Conservation (phyloP, 2,797 vertebrate genomes). For the Enteromius anoplus region DNA sequence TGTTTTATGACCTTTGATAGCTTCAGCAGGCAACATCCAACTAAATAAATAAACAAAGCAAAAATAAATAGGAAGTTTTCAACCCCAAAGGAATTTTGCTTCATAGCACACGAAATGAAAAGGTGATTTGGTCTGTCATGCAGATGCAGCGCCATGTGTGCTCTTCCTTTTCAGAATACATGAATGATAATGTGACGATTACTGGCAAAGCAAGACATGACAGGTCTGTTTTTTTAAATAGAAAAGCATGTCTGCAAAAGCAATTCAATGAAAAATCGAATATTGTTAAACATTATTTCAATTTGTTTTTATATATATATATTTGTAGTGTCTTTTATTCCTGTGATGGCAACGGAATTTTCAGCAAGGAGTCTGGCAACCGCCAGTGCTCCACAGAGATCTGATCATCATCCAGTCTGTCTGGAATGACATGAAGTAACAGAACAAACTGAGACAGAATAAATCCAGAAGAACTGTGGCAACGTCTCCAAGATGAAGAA, state of each 20-base stretch:
- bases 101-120: background rate
- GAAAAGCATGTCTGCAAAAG: background rate
- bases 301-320: background rate
- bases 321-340: background rate
- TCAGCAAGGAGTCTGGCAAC: background rate
- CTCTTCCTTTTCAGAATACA: background rate
- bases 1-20: constrained; percentile 6
- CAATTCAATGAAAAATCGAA: background rate
- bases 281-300: background rate
- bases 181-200: background rate
- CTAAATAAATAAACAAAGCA: background rate
- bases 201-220: background rate
- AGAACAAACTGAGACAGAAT: no score
- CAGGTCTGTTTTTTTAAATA: constrained; percentile 26
- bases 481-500: no score
- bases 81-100: background rate
- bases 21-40: background rate
- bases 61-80: background rate
- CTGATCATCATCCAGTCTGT: no score
- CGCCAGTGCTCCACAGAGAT: no score
- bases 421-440: no score
- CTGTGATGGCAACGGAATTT: background rate
- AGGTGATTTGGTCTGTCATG: constrained; percentile 29
- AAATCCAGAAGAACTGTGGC: no score
- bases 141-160: background rate